Evolutionary conservation across 2,797 vertebrate species (phyloP), one percentile per base, ranked within the genome.

Genomic region (Rachycentron canadum): DNA sequence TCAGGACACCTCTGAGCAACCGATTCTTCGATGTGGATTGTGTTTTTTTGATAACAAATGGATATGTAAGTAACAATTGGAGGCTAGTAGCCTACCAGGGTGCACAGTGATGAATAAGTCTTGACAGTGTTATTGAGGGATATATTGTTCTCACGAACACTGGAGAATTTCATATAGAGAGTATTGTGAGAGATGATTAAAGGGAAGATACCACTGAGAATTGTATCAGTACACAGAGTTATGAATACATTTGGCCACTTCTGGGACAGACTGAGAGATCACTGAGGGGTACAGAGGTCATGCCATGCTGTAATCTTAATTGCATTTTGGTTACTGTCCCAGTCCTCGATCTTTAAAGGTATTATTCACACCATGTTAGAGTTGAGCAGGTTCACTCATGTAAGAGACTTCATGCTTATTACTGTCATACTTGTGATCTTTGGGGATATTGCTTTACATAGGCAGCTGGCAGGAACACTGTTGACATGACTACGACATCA

Each of bases 81-180:
- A 78, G 55, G 70, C 77, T 72, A 19, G 74, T 53, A 72, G 84
- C 76, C 73, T 78, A 68, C 73, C 68, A 69, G 49, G 55, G 71
- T 38, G 85, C 5, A 7, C 32, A 9, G 77, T 88, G 90, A 93
- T 81, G 73, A 90, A 93, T 92, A 84, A 59, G 64, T 56, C 75
- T 63, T 90, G 91, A 87, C 92, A 85, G 84, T 19, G 66, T 85
- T 90, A 90, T 90, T 91, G 91, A 89, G 79, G 67, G 82, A 87
- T 86, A 76, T 92, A 91, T 93, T 94, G 89, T 92, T 86, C 90
- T 89, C 85, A 56, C 68, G 64, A 73, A 84, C 60, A 34, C 71
- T 69, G 73, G 79, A 85, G 72, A 59, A 41, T 86, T 86, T 86
- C 70, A 87, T 89, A 47, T 70, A 59, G 26, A 23, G 49, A 83